phyloP scores from a whole-genome alignment of 2,888 invertebrate genomes.

The Trachelus stipa region DNA sequence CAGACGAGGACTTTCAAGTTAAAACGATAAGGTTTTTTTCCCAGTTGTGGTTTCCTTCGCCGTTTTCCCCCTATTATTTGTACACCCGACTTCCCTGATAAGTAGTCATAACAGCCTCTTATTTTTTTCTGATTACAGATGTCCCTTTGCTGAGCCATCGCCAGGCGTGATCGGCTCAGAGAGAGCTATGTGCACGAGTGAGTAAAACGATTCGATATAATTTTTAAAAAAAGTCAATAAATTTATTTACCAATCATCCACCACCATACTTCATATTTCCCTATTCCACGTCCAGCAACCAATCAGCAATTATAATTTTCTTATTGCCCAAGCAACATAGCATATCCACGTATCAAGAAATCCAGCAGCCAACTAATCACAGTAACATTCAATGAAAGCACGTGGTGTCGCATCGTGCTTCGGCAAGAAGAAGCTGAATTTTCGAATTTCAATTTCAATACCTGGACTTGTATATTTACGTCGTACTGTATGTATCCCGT shows the following conservation, averaged over 20 bases:
- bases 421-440: neutral
- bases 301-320: too few species aligned
- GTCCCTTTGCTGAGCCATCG: constrained; percentile 30
- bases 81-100: neutral
- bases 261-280: neutral
- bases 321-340: too few species aligned
- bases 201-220: neutral
- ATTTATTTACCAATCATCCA: neutral
- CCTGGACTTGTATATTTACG: neutral
- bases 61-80: neutral
- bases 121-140: constrained; percentile 45
- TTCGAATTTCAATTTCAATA: neutral
- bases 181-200: constrained; percentile 40
- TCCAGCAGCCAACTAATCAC: neutral
- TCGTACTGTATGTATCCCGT: neutral
- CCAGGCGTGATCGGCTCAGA: constrained; percentile 32
- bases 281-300: neutral
- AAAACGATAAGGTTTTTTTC: neutral
- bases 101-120: neutral
- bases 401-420: neutral
- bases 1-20: neutral
- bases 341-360: too few species aligned
- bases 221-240: neutral
- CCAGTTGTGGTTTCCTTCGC: neutral
- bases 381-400: neutral